Evolutionary conservation across 2,797 vertebrate genomes (phyloP).

Genomic region (Sebastolobus altivelis): DNA sequence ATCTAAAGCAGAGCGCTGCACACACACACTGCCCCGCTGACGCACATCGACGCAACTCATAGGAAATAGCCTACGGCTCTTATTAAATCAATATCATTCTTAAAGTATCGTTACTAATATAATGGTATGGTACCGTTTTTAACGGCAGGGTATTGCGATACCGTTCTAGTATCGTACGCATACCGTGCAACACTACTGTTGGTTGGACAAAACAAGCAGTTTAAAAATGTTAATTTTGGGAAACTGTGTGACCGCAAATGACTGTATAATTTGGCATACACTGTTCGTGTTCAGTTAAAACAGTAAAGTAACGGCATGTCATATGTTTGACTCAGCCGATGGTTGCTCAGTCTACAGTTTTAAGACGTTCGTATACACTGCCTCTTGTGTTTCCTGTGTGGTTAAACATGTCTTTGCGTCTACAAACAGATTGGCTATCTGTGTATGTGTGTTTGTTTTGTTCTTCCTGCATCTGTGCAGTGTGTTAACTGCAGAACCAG

Average conservation of each 20-base stretch:
- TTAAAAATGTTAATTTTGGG: too few species aligned
- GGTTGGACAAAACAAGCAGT: too few species aligned
- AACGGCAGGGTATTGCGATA: background rate
- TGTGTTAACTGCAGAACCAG: slow-evolving; percentile 69
- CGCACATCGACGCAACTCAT: too few species aligned
- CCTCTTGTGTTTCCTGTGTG: slow-evolving; percentile 72
- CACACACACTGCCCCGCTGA: too few species aligned
- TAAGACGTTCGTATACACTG: slow-evolving; percentile 17
- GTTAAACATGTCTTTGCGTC: slow-evolving; percentile 43
- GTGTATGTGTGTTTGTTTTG: slow-evolving; percentile 32
- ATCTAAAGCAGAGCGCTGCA: too few species aligned
- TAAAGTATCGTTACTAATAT: background rate
- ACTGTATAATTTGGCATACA: background rate
- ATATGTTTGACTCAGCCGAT: background rate
- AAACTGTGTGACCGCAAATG: background rate
- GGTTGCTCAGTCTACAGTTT: background rate
- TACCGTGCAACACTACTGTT: background rate
- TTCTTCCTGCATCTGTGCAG: slow-evolving; percentile 47
- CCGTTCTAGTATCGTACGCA: background rate
- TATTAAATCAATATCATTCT: background rate
- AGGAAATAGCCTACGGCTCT: background rate
- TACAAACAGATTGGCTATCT: slow-evolving; percentile 33
- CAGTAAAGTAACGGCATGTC: background rate
- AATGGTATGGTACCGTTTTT: background rate
- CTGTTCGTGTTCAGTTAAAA: background rate